These are phyloP conservation scores for Phoenicopterus ruber DNA, from an alignment of 2,113 vertebrate species.

Conservation along the genomic window DNA sequence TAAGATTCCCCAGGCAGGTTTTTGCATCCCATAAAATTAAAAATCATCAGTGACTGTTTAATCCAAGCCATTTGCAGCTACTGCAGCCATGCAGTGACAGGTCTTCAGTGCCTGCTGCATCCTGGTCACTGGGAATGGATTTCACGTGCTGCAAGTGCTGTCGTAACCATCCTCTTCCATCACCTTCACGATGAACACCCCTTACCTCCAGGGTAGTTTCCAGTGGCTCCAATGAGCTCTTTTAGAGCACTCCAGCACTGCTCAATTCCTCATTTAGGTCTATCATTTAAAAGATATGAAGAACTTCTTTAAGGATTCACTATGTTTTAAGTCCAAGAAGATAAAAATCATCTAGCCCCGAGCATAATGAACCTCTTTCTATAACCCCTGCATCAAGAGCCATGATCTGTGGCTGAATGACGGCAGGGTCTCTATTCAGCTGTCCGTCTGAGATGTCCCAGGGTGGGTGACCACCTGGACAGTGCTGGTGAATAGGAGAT, in stretches of 20 bases:
- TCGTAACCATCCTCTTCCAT: neutral
- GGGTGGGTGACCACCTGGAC: neutral
- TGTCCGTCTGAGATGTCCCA: neutral
- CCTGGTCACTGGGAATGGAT: neutral
- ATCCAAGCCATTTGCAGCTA: neutral
- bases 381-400: neutral
- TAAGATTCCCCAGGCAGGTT: neutral
- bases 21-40: neutral
- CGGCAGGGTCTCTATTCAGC: neutral
- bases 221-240: neutral
- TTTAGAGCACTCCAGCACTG: neutral
- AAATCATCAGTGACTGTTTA: neutral
- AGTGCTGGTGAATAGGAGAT: neutral
- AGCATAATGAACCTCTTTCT: neutral
- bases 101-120: neutral
- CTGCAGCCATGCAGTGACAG: neutral
- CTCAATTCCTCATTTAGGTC: neutral
- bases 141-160: neutral
- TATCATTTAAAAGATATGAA: neutral
- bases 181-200: neutral
- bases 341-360: neutral
- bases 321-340: neutral
- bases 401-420: neutral
- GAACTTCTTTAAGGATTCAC: neutral
- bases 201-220: neutral